Percentiles rank a stretch among this genome's conserved stretches.
Evolutionary conservation across 2,888 invertebrate species (phyloP).

Genomic region (Stenolophus ochropezus): DNA sequence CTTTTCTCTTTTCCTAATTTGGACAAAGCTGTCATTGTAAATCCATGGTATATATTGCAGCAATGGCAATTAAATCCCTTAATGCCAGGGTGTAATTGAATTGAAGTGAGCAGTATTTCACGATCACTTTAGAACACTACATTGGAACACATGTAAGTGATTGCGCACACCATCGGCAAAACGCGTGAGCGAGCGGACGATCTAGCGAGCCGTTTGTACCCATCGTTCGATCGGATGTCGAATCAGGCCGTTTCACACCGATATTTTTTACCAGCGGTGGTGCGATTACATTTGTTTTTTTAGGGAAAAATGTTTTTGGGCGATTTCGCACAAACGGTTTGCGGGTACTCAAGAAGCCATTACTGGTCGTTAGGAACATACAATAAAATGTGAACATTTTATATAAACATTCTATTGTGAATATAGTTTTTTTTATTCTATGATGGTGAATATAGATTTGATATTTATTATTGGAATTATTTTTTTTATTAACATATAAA

Average conservation of each 20-base stretch:
- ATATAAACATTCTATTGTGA: not conserved
- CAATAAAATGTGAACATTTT: not conserved
- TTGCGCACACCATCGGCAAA: constrained; percentile 28
- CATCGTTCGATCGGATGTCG: not conserved
- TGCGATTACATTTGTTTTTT: not conserved
- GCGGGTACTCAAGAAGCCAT: not conserved
- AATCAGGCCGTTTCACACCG: not conserved
- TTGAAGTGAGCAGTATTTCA: constrained; percentile 15
- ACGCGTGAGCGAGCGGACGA: constrained; percentile 53
- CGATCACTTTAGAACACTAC: constrained; percentile 18
- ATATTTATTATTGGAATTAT: too few relatives aligned
- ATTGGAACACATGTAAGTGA: constrained; percentile 25
- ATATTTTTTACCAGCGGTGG: not conserved
- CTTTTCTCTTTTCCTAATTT: too few relatives aligned
- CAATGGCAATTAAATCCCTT: not conserved
- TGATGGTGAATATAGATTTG: too few relatives aligned
- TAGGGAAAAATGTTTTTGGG: not conserved
- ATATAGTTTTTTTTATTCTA: not conserved
- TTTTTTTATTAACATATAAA: too few relatives aligned
- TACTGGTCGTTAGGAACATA: not conserved
- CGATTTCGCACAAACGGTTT: not conserved
- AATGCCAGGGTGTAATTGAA: not conserved
- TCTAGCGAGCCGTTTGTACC: constrained; percentile 28
- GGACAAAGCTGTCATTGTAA: too few relatives aligned
- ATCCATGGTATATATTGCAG: not conserved